Conservation (phyloP, 23 tunicate species). For the Botrylloides violaceus region DNA sequence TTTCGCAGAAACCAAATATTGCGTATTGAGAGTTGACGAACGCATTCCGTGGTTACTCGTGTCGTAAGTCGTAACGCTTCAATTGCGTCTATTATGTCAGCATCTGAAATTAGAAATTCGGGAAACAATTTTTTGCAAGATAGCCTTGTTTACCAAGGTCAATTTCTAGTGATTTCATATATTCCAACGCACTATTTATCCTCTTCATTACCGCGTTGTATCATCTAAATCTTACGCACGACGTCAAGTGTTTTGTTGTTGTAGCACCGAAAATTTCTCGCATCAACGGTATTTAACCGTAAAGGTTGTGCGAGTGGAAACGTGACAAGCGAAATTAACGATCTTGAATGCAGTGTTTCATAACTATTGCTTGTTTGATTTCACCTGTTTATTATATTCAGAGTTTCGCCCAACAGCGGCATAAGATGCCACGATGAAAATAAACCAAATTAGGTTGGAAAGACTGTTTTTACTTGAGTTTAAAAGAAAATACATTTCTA, state of each 20-base stretch:
- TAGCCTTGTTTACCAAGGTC: neutral
- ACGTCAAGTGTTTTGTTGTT: neutral
- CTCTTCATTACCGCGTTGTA: neutral
- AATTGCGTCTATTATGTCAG: neutral
- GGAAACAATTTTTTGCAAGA: neutral
- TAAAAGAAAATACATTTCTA: too few species aligned
- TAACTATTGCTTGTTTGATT: too few species aligned
- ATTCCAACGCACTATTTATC: neutral
- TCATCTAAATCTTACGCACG: neutral
- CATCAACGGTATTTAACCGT: neutral
- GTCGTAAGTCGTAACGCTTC: neutral
- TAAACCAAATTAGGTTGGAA: too few species aligned
- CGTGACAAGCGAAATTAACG: slow-evolving; percentile 1
- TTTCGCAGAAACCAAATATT: too few species aligned
- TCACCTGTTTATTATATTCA: too few species aligned
- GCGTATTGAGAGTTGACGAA: too few species aligned
- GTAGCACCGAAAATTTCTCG: neutral
- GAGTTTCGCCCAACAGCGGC: too few species aligned
- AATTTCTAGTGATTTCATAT: neutral
- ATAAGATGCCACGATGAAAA: too few species aligned
- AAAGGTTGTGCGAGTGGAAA: neutral
- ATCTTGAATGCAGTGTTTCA: too few species aligned
- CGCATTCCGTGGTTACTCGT: neutral
- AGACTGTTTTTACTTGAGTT: too few species aligned
- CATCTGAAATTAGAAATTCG: neutral